These are phyloP conservation scores for Dascyllus trimaculatus DNA, from an alignment of 2,113 vertebrate genomes.

Conservation along the genomic window DNA sequence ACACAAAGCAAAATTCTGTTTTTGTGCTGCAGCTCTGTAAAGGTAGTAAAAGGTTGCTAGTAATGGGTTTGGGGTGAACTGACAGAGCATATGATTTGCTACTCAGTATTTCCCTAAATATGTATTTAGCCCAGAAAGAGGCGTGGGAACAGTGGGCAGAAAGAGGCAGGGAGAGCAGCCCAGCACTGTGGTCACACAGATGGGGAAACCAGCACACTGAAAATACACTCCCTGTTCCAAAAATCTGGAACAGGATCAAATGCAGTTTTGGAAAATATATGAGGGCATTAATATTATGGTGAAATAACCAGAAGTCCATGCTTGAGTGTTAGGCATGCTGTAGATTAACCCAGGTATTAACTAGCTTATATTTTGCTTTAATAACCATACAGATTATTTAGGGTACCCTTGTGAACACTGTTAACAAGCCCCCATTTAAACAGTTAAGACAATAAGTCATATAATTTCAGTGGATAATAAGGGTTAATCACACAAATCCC, in stretches of 20 bases:
- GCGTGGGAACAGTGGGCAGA: conserved; percentile 77
- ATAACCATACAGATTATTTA: background rate
- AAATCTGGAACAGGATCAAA: conserved; percentile 70
- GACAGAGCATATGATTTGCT: conserved; percentile 68
- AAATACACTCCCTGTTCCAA: conserved; percentile 77
- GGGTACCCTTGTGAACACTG: conserved; percentile 19
- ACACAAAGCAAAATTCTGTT: conserved; percentile 31
- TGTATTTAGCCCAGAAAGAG: conserved; percentile 78
- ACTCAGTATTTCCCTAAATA: conserved; percentile 78
- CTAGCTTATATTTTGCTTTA: background rate
- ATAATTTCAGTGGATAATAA: conserved; percentile 42
- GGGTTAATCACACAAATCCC: conserved; percentile 56
- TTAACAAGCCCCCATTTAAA: conserved; percentile 21
- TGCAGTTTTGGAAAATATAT: conserved; percentile 59
- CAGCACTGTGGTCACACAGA: conserved; percentile 80
- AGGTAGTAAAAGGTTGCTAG: conserved; percentile 46
- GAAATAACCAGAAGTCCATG: conserved; percentile 1
- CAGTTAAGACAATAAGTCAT: conserved; percentile 37
- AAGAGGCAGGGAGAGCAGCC: conserved; percentile 66
- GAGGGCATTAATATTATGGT: conserved; percentile 48
- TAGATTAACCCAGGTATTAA: background rate
- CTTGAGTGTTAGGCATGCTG: background rate
- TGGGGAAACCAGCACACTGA: conserved; percentile 80
- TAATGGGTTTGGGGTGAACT: conserved; percentile 57
- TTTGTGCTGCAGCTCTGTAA: conserved; percentile 11